phyloP scores from a whole-genome alignment of 2,797 vertebrate species.

The Mallotus villosus region DNA sequence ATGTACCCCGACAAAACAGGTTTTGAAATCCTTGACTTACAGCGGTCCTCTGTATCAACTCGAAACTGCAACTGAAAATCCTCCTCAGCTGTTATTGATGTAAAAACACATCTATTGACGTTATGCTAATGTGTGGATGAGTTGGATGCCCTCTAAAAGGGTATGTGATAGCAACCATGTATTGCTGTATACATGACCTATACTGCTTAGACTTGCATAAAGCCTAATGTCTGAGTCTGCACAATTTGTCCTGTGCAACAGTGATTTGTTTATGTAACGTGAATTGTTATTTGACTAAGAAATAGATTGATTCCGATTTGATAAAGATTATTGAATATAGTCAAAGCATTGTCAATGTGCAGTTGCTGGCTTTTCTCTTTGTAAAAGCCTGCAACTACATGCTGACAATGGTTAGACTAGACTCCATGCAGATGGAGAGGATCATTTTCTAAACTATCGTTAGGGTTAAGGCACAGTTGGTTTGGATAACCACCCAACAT shows the following conservation, averaged over 20 bases:
- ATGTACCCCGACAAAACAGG: background rate
- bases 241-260: background rate
- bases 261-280: background rate
- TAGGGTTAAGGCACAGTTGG: constrained; percentile 36
- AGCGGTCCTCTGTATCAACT: background rate
- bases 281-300: no score
- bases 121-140: background rate
- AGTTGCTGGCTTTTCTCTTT: constrained; percentile 54
- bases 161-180: constrained; percentile 20
- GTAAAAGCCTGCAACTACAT: constrained; percentile 21
- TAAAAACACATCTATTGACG: background rate
- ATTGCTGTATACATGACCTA: constrained; percentile 12
- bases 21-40: constrained; percentile 9
- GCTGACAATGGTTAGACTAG: background rate
- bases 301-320: constrained; percentile 27
- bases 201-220: constrained; percentile 17
- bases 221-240: background rate
- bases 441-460: constrained; percentile 19
- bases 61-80: background rate
- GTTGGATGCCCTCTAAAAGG: constrained; percentile 11
- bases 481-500: constrained; percentile 29
- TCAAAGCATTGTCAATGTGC: background rate
- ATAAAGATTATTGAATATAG: constrained; percentile 35
- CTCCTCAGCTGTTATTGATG: background rate
- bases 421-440: background rate